Percentiles rank a stretch among this genome's conserved stretches.
These are phyloP conservation scores for Mythimna vitellina DNA, from an alignment of 2,888 invertebrate genomes.

Conservation along the genomic window DNA sequence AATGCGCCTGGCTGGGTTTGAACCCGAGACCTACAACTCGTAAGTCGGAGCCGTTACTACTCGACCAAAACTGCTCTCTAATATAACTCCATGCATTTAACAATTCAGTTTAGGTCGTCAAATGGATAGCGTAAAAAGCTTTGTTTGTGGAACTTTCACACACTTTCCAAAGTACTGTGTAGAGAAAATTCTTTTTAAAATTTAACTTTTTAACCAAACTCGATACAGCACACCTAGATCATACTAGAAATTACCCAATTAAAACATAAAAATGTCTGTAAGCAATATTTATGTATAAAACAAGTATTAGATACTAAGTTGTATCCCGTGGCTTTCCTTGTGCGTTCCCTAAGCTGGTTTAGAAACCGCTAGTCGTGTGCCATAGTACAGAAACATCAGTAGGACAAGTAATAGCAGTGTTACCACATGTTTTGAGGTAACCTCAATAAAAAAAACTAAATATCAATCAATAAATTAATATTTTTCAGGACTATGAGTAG, in stretches of 20 bases:
- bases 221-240: neutral
- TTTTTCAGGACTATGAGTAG: no score
- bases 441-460: neutral
- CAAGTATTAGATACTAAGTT: conserved; percentile 27
- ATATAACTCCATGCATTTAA: no score
- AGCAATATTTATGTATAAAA: conserved; percentile 22
- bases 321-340: conserved; percentile 45
- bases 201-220: neutral
- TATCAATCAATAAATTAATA: no score
- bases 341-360: conserved; percentile 56
- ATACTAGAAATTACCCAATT: neutral
- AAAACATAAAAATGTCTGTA: conserved; percentile 13
- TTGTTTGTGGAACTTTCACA: neutral
- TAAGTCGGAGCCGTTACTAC: no score
- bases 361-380: conserved; percentile 59
- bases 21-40: no score
- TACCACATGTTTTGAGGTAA: neutral
- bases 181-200: neutral
- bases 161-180: neutral
- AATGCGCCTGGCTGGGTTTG: no score
- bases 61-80: no score
- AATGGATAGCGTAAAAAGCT: no score
- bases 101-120: no score
- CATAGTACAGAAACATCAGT: conserved; percentile 26
- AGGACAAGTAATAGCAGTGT: neutral